Conservation (phyloP, 2,888 invertebrate genomes). For the Cheilosia impressa region DNA sequence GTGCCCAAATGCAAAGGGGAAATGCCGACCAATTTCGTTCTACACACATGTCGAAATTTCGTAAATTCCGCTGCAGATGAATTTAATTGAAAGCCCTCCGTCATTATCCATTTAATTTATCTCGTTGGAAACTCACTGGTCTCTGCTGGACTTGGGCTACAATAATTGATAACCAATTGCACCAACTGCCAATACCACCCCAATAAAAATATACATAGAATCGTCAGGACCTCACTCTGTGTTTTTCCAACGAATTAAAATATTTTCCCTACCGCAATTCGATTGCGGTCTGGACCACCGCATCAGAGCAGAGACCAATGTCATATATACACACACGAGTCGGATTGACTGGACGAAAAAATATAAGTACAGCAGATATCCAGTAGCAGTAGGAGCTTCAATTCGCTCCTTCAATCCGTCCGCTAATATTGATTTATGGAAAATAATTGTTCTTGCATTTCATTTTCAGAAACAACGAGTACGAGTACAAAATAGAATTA, state of each 20-base stretch:
- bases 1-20: not conserved
- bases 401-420: too few relatives aligned
- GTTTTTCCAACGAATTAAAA: slow-evolving; percentile 50
- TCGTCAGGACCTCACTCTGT: not conserved
- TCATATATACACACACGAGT: too few relatives aligned
- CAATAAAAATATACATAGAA: not conserved
- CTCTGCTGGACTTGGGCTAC: slow-evolving; percentile 46
- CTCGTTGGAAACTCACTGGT: slow-evolving; percentile 47
- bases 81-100: slow-evolving; percentile 62
- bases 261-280: slow-evolving; percentile 48
- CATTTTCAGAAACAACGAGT: too few relatives aligned
- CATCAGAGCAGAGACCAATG: too few relatives aligned
- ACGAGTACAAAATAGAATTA: too few relatives aligned
- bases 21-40: not conserved
- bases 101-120: slow-evolving; percentile 64
- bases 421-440: too few relatives aligned
- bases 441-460: too few relatives aligned
- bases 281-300: slow-evolving; percentile 34
- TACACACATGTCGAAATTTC: not conserved
- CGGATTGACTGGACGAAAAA: too few relatives aligned
- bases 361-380: too few relatives aligned
- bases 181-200: slow-evolving; percentile 21
- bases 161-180: slow-evolving; percentile 64
- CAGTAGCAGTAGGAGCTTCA: too few relatives aligned
- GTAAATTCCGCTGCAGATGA: slow-evolving; percentile 55